Evolutionary conservation across 2,797 vertebrate genomes (phyloP).

Genomic region (Phataginus tricuspis): DNA sequence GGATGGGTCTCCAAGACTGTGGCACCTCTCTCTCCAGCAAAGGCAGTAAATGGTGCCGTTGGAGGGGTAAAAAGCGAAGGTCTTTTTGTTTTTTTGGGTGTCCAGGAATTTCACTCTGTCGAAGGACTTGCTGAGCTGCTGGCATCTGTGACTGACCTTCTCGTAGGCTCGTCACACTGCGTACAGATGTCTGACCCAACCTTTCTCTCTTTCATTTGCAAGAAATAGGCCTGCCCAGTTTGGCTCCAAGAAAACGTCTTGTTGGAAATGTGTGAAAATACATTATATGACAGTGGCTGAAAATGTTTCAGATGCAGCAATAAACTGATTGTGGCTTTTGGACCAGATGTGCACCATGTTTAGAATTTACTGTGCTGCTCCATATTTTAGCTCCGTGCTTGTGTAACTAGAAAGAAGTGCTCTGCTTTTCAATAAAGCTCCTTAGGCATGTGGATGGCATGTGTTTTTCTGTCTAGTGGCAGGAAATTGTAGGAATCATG

Average conservation of each 20-base stretch:
- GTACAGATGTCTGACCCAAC: constrained; percentile 80
- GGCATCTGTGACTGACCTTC: constrained; percentile 84
- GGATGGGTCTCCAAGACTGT: constrained; percentile 58
- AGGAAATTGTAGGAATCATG: constrained; percentile 74
- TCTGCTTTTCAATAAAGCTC: constrained; percentile 79
- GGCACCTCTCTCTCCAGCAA: constrained; percentile 71
- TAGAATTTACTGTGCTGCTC: constrained; percentile 84
- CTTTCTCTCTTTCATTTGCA: constrained; percentile 86
- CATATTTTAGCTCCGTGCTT: constrained; percentile 76
- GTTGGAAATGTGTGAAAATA: constrained; percentile 88
- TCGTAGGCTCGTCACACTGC: constrained; percentile 83
- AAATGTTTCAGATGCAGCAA: constrained; percentile 86
- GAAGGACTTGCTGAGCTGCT: constrained; percentile 81
- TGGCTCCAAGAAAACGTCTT: constrained; percentile 86
- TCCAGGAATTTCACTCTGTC: constrained; percentile 82
- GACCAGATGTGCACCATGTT: constrained; percentile 86
- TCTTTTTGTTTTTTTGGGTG: constrained; percentile 70
- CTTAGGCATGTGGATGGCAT: constrained; percentile 74
- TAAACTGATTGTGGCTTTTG: constrained; percentile 85
- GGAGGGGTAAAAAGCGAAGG: constrained; percentile 77
- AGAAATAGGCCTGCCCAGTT: constrained; percentile 86
- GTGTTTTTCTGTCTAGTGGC: constrained; percentile 61
- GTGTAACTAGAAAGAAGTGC: constrained; percentile 81
- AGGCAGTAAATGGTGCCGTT: constrained; percentile 69
- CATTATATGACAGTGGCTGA: constrained; percentile 86